Percentiles rank a stretch among this genome's conserved stretches.
Conservation (phyloP, 2,113 vertebrate genomes). For the Sisor rabdophorus region DNA sequence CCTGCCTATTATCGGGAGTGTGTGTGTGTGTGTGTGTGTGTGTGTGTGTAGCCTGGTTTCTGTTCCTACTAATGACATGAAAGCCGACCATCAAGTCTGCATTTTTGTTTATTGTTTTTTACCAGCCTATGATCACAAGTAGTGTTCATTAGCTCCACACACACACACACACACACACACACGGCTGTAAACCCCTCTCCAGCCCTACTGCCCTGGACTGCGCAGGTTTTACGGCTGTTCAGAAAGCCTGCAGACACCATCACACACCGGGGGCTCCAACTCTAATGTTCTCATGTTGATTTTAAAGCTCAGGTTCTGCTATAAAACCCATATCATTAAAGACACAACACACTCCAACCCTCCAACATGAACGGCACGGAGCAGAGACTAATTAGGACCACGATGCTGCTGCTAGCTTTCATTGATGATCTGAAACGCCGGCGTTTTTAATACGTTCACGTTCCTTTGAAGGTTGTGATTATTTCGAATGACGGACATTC, state of each 20-base stretch:
- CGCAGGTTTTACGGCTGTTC: slow-evolving; percentile 23
- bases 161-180: slow-evolving; percentile 11
- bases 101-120: slow-evolving; percentile 5
- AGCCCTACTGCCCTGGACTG: slow-evolving; percentile 7
- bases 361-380: neutral
- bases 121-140: slow-evolving; percentile 7
- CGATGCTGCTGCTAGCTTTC: slow-evolving; percentile 7
- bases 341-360: neutral
- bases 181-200: slow-evolving; percentile 35
- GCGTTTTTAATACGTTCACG: neutral
- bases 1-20: neutral
- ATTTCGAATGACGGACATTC: neutral
- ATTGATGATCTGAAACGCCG: neutral
- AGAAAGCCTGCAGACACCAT: slow-evolving; percentile 36
- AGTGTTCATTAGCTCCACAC: slow-evolving; percentile 22
- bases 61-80: slow-evolving; percentile 28
- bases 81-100: slow-evolving; percentile 30
- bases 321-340: slow-evolving; percentile 30
- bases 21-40: slow-evolving; percentile 5
- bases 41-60: slow-evolving; percentile 1
- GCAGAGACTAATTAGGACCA: slow-evolving; percentile 17
- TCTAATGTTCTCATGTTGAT: slow-evolving; percentile 26
- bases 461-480: slow-evolving; percentile 7
- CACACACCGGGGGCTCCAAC: slow-evolving; percentile 10
- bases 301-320: slow-evolving; percentile 25